Evolutionary conservation across 2,113 vertebrate species (phyloP), one percentile per base, ranked within the genome.

Genomic region (Chrysochloris asiatica): DNA sequence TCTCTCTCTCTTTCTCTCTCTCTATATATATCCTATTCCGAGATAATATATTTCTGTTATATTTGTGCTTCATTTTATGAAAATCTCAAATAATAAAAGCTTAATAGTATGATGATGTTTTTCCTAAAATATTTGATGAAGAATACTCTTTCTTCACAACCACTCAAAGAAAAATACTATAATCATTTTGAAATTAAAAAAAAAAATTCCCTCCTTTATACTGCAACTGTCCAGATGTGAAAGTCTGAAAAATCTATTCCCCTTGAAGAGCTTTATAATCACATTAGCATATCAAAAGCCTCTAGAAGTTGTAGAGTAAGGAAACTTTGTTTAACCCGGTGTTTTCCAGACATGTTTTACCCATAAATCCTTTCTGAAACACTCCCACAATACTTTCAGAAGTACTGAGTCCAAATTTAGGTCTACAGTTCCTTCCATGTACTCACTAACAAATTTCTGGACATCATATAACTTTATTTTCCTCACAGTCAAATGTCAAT

Each of bases 231-330:
- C 65, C 28, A 89, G 79, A 92, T 93, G 80, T 89, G 83, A 87
- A 65, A 69, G 8, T 61, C 13, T 94, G 24, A 47, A 86, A 43
- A 83, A 47, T 93, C 59, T 83, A 76, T 75, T 50, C 26, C 48
- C 26, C 13, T 88, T 33, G 21, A 43, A 88, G 69, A 88, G 83
- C 83, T 50, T 77, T 86, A 90, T 71, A 89, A 92, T 48, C 14
- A 63, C 33, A 82, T 87, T 84, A 82, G 24, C 90, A 91, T 94
- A 88, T 88, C 47, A 93, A 88, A 85, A 73, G 72, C 43, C 13
- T 36, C 26, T 4, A 21, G 33, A 88, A 36, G 8, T 79, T 83
- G 10, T 86, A 88, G 24, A 83, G 22, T 76, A 86, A 88, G 45
- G 22, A 83, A 17, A 59, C 21, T 61, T 82, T 82, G 47, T 26